These are phyloP conservation scores for Saturnia pavonia DNA, from an alignment of 2,888 invertebrate species.

Conservation along the genomic window DNA sequence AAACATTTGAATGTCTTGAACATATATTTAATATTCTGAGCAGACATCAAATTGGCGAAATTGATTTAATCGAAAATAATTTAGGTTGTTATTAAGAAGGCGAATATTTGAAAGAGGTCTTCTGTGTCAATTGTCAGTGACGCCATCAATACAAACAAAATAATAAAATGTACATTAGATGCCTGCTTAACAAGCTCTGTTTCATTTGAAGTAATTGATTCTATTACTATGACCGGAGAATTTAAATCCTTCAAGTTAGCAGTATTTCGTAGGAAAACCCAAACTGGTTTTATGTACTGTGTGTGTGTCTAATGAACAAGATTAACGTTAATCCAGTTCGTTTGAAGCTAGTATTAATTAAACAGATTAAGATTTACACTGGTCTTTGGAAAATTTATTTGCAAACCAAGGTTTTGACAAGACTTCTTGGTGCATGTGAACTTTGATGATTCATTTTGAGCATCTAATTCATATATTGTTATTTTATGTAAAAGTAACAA, in stretches of 20 bases:
- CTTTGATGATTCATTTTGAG: no score
- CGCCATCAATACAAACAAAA: constrained; percentile 41
- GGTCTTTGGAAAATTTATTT: background rate
- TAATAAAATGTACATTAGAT: constrained; percentile 52
- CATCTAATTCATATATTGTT: no score
- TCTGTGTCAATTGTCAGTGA: constrained; percentile 30
- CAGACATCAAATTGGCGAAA: background rate
- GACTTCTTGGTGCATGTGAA: no score
- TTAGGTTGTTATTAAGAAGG: constrained; percentile 25
- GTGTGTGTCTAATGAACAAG: constrained; percentile 11
- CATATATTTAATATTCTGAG: no score
- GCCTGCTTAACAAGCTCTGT: constrained; percentile 43
- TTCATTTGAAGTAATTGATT: constrained; percentile 45
- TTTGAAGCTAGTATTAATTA: background rate
- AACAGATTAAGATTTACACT: background rate
- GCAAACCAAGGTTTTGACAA: background rate
- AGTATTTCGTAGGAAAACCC: constrained; percentile 23
- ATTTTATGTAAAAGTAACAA: no score
- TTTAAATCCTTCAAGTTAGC: constrained; percentile 17
- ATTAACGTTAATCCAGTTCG: constrained; percentile 20
- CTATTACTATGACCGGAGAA: constrained; percentile 43
- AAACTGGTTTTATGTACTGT: constrained; percentile 1
- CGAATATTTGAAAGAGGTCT: constrained; percentile 57
- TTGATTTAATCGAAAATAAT: background rate
- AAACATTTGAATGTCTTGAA: background rate